Base-by-base conservation (phyloP, 2,888 invertebrate genomes). In the Drosophila infuscata region DNA sequence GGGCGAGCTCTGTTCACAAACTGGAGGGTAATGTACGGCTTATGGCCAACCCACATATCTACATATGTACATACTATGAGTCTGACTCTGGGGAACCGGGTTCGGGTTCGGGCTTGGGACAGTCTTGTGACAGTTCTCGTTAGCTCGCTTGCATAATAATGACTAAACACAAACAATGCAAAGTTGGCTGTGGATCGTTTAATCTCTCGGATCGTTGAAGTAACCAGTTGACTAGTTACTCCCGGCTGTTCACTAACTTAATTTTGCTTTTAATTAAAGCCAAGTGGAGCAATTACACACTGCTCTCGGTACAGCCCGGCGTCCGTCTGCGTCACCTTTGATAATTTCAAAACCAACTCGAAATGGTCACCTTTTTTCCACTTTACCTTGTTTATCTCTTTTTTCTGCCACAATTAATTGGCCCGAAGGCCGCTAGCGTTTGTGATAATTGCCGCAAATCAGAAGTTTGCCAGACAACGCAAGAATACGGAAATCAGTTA, bases 111-210 rank as follows among this genome's bases (percentile, higher is more conserved):
- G 71, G 43, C 46, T 54, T 52, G 66, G 56, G 43, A 69, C 62
- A 48, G 88, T 73, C 70, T 81, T 87, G 81, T 89, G 84, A 89
- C 89, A 89, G 69, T 77, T 79, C 77, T 80, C 76, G 52, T 70
- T 65, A 64, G 71, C 63, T 53, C 41, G 63, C 80, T 79, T 79
- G 79, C 79, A 80, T 76, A 79, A 79, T 72, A 80, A 66, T 80
- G 54, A 58, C 25, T 46, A 15, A 41, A 54, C n/a, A 64, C 70
- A 8, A 38, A n/a, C 46, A 46, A 25, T 46, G 15, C 15, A 30
- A 8, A 7, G 17, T 30, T 38, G 36, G 7, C 29, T 54, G 11
- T 56, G 63, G 62, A 74, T 60, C 62, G 46, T 32, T 57, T 61
- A 51, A 74, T 79, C 63, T 57, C 29, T 43, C 51, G 46, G 29